Base-by-base conservation (phyloP, 2,888 invertebrate genomes). In the Pomacea canaliculata region DNA sequence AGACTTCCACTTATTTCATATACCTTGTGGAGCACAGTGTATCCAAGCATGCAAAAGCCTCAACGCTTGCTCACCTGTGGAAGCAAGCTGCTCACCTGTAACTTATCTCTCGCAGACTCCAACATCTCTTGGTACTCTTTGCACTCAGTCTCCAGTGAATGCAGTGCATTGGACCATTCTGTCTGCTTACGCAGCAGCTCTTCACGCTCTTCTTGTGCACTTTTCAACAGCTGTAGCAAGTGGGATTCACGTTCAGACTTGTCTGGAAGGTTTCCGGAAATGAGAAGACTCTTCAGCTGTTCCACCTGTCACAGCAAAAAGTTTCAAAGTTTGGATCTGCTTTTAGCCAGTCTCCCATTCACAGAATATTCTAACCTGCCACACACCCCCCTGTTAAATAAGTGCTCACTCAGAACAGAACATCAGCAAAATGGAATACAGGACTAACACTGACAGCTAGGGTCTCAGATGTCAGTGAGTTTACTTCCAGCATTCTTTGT, bases 181-280 rank as follows among this genome's bases (percentile, higher is more conserved):
- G 95, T 95, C 87, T 96, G 95, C 86, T 96, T 96, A 70, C 89
- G 83, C 73, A 89, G 76, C 74, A 90, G 81, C 80, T 90, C 90
- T 75, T 90, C 90, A 49, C 88, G 83, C 79, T 90, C 90, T 77
- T 87, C 88, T 81, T 89, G 86, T 27, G 88, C 89, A 70, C 87
- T 86, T 78, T 96, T 96, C 13, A 97, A 92, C 72, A 97, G 92
- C 85, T 95, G 96, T 51, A 96, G 93, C 67, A 97, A 92, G 89
- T 96, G 96, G 84, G 85, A 82, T 78, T 91, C 91, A 70, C 89
- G 84, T 74, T 90, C 90, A 2, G 89, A 94, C 68, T 85, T 82
- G 69, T 88, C 86, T 37, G 85, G 86, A 48, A 85, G 87, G 75
- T 85, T 87, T 37, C 91, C 89, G 72, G 87, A 86, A 56, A 92